Conservation (phyloP, 2,113 vertebrate genomes). For the rat (Rattus norvegicus) region GRCr8 NC_086032.1:30909501-30910000, state of each 20-base stretch:
- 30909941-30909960: slow-evolving; percentile 84
- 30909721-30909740: background rate
- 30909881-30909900: slow-evolving; percentile 72
- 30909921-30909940: slow-evolving; percentile 80
- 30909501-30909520: background rate
- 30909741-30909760: background rate
- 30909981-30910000: slow-evolving; percentile 84
- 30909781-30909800: slow-evolving; percentile 21
- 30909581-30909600: background rate
- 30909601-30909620: background rate
- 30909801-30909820: background rate
- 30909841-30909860: background rate
- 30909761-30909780: slow-evolving; percentile 7
- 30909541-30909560: background rate
- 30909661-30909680: slow-evolving; percentile 12
- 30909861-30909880: background rate
- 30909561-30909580: background rate
- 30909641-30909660: background rate
- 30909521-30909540: background rate
- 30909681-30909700: background rate
- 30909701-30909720: background rate
- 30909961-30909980: slow-evolving; percentile 81
- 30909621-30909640: background rate
- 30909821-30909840: slow-evolving; percentile 34
- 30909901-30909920: slow-evolving; percentile 79